Base-by-base conservation (phyloP, 2,888 invertebrate species). In the Cerastis rubricosa region DNA sequence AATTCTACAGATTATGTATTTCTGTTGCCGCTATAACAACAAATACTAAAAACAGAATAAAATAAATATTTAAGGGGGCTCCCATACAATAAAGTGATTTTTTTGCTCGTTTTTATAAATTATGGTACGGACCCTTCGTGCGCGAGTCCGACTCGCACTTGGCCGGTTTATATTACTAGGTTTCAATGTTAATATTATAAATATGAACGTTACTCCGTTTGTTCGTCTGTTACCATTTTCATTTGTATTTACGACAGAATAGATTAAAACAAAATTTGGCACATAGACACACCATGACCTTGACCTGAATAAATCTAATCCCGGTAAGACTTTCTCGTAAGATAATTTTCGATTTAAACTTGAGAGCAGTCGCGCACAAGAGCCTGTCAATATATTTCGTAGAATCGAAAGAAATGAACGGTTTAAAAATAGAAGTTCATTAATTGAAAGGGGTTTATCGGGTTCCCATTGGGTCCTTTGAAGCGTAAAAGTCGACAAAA, bases 401-500 rank as follows among this genome's bases (percentile, higher is more conserved):
- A 19, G n/a, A 49, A 14, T 29, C 0, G 45, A 47, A 76, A 22
- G 12, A 57, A 25, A 17, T 17, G 0, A 22, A 11, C 9, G 11
- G 14, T 73, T 8, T 12, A 63, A 4, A 71, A 54, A 63, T 47
- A 47, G 63, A 61, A 35, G 0, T 19, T 35, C 1, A n/a, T 67
- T 59, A 17, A 61, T 12, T 11, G 6, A 61, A 76, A 69, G 0
- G 43, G 43, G 8, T 61, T 25, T 9, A 51, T 29, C 6, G 43
- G 49, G 12, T 45, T 45, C 4, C 14, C 22, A 63, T 63, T 69
- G 17, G 70, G 22, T 51, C 51, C 51, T 70, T 25, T 35, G 35
- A 63, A 45, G 12, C 35, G 45, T 11, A 76, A 29, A 5, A 59
- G 29, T 59, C 19, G 76, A 45, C 68, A 68, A 67, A 59, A 40